Evolutionary conservation across 2,113 vertebrate species (phyloP).

Genomic region (Lepisosteus oculatus): DNA sequence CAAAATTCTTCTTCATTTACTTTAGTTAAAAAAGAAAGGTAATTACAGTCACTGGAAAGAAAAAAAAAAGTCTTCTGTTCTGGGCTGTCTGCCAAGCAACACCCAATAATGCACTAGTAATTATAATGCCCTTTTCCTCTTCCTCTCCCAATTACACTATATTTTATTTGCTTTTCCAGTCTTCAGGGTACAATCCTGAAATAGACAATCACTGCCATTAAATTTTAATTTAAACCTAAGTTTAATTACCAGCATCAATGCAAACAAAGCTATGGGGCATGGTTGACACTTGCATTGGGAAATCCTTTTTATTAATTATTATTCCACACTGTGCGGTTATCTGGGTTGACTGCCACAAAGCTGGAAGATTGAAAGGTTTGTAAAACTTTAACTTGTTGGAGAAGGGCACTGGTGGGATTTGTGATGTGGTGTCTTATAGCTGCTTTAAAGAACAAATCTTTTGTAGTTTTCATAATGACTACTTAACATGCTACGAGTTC

Average conservation of each 20-base stretch:
- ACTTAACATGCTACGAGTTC: constrained; percentile 14
- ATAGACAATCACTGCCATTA: constrained; percentile 20
- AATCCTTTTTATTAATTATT: constrained; percentile 15
- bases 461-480: constrained; percentile 5
- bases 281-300: constrained; percentile 11
- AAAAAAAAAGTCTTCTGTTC: constrained; percentile 29
- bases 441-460: neutral
- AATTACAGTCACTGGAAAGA: constrained; percentile 33
- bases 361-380: neutral
- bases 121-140: constrained; percentile 34
- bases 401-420: neutral
- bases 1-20: constrained; percentile 21
- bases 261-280: constrained; percentile 13
- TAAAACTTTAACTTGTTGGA: neutral
- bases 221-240: constrained; percentile 24
- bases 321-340: neutral
- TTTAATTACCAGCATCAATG: constrained; percentile 24
- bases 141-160: constrained; percentile 29
- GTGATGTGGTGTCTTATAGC: neutral
- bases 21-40: constrained; percentile 23
- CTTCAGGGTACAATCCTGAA: constrained; percentile 22
- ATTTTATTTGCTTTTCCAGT: constrained; percentile 21
- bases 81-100: constrained; percentile 34
- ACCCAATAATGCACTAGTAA: constrained; percentile 29
- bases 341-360: neutral